Evolutionary conservation across 2,113 vertebrate genomes (phyloP).

Genomic region (Bettongia penicillata): DNA sequence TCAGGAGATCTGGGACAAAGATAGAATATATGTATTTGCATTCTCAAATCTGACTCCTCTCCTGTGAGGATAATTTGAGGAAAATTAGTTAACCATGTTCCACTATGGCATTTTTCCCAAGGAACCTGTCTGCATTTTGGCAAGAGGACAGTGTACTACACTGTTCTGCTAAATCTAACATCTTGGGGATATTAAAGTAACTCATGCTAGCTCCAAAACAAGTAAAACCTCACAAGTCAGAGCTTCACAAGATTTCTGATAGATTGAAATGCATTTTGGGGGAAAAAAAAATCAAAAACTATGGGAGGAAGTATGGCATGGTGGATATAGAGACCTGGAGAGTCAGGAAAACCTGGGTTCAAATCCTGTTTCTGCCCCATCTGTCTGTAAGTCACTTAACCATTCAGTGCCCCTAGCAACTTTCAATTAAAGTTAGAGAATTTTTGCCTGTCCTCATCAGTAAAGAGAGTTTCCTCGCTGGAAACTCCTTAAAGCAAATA

Average conservation of each 20-base stretch:
- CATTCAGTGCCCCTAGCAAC: not conserved
- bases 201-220: slow-evolving; percentile 16
- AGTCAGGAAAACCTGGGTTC: not conserved
- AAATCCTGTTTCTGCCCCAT: not conserved
- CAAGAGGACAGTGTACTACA: not conserved
- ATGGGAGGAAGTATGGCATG: not conserved
- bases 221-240: not conserved
- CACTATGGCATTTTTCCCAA: slow-evolving; percentile 44
- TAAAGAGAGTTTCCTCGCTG: not conserved
- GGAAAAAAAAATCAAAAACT: not conserved
- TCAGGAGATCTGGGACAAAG: slow-evolving; percentile 18
- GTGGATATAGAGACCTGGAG: not conserved
- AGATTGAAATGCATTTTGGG: slow-evolving; percentile 10
- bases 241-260: slow-evolving; percentile 38
- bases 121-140: slow-evolving; percentile 21
- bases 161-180: slow-evolving; percentile 28
- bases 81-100: slow-evolving; percentile 51
- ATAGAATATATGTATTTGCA: slow-evolving; percentile 46
- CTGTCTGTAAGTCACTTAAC: not conserved
- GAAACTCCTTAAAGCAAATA: not conserved
- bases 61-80: not conserved
- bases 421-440: not conserved
- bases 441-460: not conserved
- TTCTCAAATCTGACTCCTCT: slow-evolving; percentile 44
- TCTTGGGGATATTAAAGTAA: not conserved